Percentiles rank a stretch among this genome's conserved stretches.
These are phyloP conservation scores for Dryomyza anilis DNA, from an alignment of 2,888 invertebrate species.

Conservation along the genomic window DNA sequence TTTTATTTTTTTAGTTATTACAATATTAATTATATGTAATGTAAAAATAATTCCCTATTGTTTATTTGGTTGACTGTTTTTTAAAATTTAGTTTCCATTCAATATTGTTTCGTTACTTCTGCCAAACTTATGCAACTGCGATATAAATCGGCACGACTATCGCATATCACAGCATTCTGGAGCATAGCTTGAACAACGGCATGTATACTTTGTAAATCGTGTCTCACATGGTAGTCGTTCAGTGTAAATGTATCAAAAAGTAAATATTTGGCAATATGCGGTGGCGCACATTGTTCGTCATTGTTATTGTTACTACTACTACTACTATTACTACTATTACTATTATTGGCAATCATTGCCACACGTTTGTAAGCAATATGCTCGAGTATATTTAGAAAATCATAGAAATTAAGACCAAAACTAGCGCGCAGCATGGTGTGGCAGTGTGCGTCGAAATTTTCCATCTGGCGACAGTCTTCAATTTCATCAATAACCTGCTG, in stretches of 20 bases:
- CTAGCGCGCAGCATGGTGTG: slow-evolving; percentile 79
- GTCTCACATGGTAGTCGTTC: slow-evolving; percentile 49
- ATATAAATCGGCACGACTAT: slow-evolving; percentile 40
- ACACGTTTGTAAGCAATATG: slow-evolving; percentile 68
- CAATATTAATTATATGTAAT: slow-evolving; percentile 2
- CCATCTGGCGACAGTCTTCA: slow-evolving; percentile 75
- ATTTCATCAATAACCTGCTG: slow-evolving; percentile 78
- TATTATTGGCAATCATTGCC: slow-evolving; percentile 30
- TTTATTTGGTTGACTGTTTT: too few relatives aligned
- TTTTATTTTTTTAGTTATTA: not conserved
- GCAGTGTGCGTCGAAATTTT: slow-evolving; percentile 77
- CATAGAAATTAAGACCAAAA: slow-evolving; percentile 77
- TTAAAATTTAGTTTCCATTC: not conserved
- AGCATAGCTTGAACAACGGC: slow-evolving; percentile 43
- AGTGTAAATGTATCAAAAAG: slow-evolving; percentile 51
- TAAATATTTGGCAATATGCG: slow-evolving; percentile 35
- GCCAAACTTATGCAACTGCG: slow-evolving; percentile 34
- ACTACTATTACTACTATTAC: slow-evolving; percentile 27
- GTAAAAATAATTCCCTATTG: slow-evolving; percentile 15
- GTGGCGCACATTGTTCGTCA: not conserved
- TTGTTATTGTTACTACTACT: not conserved
- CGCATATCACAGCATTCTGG: slow-evolving; percentile 45
- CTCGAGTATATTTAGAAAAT: slow-evolving; percentile 71
- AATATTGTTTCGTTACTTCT: slow-evolving; percentile 28
- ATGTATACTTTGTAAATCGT: slow-evolving; percentile 49